These are phyloP conservation scores for Scomberomorus guttatus DNA, from an alignment of 2,797 vertebrate species.

Conservation along the genomic window DNA sequence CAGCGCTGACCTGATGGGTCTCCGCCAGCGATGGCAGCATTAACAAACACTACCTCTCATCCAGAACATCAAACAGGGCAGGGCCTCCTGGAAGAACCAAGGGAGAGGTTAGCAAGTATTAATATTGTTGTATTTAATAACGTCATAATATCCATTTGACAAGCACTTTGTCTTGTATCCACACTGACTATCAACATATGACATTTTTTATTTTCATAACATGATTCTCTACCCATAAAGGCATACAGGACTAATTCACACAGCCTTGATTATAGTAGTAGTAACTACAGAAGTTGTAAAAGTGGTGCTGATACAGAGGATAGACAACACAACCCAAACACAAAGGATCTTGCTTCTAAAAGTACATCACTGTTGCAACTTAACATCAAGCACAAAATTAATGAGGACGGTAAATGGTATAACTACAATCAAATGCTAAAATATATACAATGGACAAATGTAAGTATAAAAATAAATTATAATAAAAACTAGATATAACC, in stretches of 20 bases:
- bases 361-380: not conserved
- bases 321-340: not conserved
- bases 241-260: conserved; percentile 6
- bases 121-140: conserved; percentile 33
- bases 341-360: not conserved
- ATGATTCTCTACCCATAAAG: not conserved
- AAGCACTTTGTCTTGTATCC: not conserved
- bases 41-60: conserved; percentile 73
- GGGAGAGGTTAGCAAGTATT: conserved; percentile 30
- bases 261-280: conserved; percentile 4
- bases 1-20: conserved; percentile 43
- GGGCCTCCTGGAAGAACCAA: conserved; percentile 44
- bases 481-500: no score
- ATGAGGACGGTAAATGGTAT: no score
- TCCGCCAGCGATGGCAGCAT: conserved; percentile 33
- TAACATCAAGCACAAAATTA: no score
- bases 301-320: not conserved
- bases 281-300: not conserved
- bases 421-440: no score
- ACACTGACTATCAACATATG: not conserved
- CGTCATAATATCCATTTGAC: conserved; percentile 18
- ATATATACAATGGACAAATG: no score
- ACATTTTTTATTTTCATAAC: conserved; percentile 25
- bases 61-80: conserved; percentile 77
- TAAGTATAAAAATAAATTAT: no score